Percentiles rank a stretch among this genome's conserved stretches.
These are phyloP conservation scores for Chascanopsetta lugubris DNA, from an alignment of 2,113 vertebrate species.

Conservation along the genomic window DNA sequence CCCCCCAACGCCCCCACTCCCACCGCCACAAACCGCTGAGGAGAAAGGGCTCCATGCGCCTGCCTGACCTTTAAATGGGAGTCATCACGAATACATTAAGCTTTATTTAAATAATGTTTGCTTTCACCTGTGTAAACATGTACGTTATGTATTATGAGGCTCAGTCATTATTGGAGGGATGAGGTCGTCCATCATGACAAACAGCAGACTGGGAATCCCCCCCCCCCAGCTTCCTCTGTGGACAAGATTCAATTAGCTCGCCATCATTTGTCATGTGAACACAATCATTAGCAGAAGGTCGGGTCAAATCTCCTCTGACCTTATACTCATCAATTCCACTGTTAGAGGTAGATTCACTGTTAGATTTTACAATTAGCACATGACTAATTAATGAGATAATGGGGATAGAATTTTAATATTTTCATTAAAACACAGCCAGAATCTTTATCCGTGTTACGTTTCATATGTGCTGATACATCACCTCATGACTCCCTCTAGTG, in stretches of 20 bases:
- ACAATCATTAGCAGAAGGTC: slow-evolving; percentile 59
- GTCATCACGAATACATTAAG: slow-evolving; percentile 8
- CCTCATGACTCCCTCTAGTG: no score
- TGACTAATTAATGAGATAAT: slow-evolving; percentile 19
- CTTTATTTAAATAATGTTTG: slow-evolving; percentile 9
- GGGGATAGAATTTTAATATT: background rate
- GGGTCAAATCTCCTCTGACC: slow-evolving; percentile 47
- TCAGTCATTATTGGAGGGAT: slow-evolving; percentile 18
- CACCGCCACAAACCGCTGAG: no score
- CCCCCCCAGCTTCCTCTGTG: slow-evolving; percentile 34
- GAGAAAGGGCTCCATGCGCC: slow-evolving; percentile 20
- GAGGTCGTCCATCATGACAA: slow-evolving; percentile 35
- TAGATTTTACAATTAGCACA: slow-evolving; percentile 8
- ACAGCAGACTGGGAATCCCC: slow-evolving; percentile 27
- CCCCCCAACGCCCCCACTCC: background rate
- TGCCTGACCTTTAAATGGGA: slow-evolving; percentile 24
- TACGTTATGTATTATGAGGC: background rate
- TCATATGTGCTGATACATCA: no score
- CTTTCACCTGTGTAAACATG: slow-evolving; percentile 1
- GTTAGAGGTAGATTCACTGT: slow-evolving; percentile 16
- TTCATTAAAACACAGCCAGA: background rate
- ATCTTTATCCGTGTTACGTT: background rate
- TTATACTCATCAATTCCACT: slow-evolving; percentile 41
- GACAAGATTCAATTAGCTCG: slow-evolving; percentile 61
- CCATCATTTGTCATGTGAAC: slow-evolving; percentile 63